Evolutionary conservation across 1,140 invertebrate species (phyloP).

Genomic region (Drosophila azteca): DNA sequence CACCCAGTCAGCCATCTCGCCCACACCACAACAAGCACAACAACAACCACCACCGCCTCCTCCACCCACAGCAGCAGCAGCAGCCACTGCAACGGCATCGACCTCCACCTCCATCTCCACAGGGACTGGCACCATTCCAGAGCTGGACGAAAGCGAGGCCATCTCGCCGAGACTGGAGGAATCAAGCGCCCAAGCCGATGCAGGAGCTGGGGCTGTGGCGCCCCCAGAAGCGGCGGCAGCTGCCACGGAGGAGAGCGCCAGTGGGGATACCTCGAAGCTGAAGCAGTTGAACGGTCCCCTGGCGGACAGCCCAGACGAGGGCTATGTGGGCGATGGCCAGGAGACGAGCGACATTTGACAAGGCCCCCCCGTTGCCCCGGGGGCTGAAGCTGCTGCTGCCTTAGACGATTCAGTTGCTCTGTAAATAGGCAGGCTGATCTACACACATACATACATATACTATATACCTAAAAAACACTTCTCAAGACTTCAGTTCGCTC

Average conservation of each 20-base stretch:
- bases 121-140: conserved; percentile 59
- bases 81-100: conserved; percentile 21
- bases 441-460: conserved; percentile 21
- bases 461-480: conserved; percentile 20
- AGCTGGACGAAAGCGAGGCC: conserved; percentile 72
- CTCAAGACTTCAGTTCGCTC: neutral
- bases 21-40: conserved; percentile 8
- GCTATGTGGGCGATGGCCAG: conserved; percentile 90
- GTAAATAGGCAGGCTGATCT: conserved; percentile 67
- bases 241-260: conserved; percentile 78
- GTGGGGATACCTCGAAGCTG: conserved; percentile 65
- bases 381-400: conserved; percentile 45
- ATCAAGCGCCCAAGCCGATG: neutral
- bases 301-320: conserved; percentile 93
- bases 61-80: conserved; percentile 49
- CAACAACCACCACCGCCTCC: conserved; percentile 12
- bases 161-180: conserved; percentile 55
- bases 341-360: conserved; percentile 86
- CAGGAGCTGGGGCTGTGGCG: conserved; percentile 4
- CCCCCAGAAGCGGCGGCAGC: conserved; percentile 82
- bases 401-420: conserved; percentile 82
- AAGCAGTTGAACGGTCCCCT: conserved; percentile 85
- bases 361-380: conserved; percentile 31
- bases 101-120: conserved; percentile 6
- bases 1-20: conserved; percentile 27